Base-by-base conservation (phyloP, 2,888 invertebrate species). In the Enoplolaimus lenunculus region DNA sequence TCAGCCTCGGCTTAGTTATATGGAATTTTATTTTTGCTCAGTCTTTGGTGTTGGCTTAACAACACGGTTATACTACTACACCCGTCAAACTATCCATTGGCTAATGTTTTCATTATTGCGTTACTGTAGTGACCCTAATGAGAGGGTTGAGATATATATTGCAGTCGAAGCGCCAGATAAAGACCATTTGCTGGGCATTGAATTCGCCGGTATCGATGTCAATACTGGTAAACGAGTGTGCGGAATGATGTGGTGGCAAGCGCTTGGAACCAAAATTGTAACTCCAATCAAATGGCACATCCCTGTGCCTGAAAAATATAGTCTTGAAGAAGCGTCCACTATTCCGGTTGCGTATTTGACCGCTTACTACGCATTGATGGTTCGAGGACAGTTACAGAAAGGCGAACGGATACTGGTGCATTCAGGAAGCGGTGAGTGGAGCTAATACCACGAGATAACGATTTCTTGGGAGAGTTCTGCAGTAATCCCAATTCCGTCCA, bases 371-470 rank as follows among this genome's bases (percentile, higher is more conserved):
- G 93, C 95, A 62, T 85, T 98, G 74, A 82, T 87, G 57, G 88
- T 93, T 66, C 87, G 97, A 76, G 97, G 95, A 60, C 86, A 88
- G 78, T 86, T 94, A 85, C 86, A 86, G 78, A 85, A 86, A 74
- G 91, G 92, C 7, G 91, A 94, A 45, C 45, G 45, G 21, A 21
- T 45, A 45, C 45, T 45, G 45, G 21, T 45, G 21, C 45, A 45
- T 21, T 45, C 45, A 21, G 45, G 45, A 13, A 13, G 7, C 7
- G 45, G 45, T 45, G 7, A 45, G 45, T 45, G 45, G 7, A 45
- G n/a, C n/a, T n/a, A n/a, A n/a, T n/a, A n/a, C n/a, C n/a, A n/a
- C n/a, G n/a, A n/a, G n/a, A n/a, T n/a, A n/a, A n/a, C n/a, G n/a
- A n/a, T n/a, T n/a, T n/a, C n/a, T n/a, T n/a, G n/a, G n/a, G n/a